Percentiles rank a stretch among this genome's conserved stretches.
Conservation (phyloP, 2,888 invertebrate genomes). For the Chirona hameri region DNA sequence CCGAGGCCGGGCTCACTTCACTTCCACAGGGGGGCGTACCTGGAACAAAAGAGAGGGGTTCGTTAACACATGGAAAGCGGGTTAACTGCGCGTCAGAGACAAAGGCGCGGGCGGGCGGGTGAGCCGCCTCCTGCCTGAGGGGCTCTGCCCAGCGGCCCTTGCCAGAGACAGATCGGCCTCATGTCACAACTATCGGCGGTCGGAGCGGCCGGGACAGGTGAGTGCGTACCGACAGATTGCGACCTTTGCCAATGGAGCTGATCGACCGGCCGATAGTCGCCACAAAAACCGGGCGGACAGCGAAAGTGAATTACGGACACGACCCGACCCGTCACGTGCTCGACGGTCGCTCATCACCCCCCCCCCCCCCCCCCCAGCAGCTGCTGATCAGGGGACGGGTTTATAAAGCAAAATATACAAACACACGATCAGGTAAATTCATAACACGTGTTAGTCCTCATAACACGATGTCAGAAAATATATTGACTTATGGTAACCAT, state of each 20-base stretch:
- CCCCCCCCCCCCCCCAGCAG: no score
- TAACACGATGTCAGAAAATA: no score
- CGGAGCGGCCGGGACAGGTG: neutral
- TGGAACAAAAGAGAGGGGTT: neutral
- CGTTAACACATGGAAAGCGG: neutral
- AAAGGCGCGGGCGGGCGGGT: neutral
- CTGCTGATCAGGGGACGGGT: no score
- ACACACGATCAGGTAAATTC: no score
- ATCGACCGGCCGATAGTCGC: neutral
- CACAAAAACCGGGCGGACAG: conserved; percentile 4
- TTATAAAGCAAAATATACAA: no score
- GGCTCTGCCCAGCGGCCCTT: no score
- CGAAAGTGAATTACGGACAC: conserved; percentile 22
- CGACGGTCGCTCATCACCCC: neutral
- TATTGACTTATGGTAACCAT: no score
- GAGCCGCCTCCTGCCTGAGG: neutral
- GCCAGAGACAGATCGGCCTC: no score
- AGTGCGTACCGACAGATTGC: no score
- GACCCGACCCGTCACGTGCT: neutral
- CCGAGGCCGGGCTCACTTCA: neutral
- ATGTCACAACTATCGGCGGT: neutral
- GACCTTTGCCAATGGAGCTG: neutral
- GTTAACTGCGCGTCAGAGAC: neutral
- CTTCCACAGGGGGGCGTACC: neutral
- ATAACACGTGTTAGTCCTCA: no score